A percentile compares a stretch with the other conserved stretches of the same genome.
These are phyloP conservation scores for Drosophila demipolita DNA, from an alignment of 2,888 invertebrate species.

Conservation along the genomic window DNA sequence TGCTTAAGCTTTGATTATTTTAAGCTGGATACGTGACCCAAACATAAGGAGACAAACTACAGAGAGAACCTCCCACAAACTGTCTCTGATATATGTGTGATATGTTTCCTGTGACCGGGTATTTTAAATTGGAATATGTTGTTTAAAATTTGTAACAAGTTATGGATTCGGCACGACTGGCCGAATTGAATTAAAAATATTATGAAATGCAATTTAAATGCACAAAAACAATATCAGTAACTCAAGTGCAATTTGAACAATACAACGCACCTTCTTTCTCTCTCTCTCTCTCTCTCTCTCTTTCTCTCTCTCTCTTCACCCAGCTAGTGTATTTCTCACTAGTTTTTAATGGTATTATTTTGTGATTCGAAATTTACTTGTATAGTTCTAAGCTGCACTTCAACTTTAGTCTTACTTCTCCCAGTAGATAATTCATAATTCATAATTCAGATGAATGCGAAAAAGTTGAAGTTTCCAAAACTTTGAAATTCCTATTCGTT, in stretches of 20 bases:
- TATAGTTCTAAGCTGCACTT: slow-evolving; percentile 55
- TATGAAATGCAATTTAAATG: slow-evolving; percentile 56
- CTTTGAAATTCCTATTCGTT: neutral
- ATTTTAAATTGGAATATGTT: slow-evolving; percentile 39
- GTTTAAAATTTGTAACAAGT: slow-evolving; percentile 37
- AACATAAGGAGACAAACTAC: neutral
- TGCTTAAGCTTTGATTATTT: slow-evolving; percentile 37
- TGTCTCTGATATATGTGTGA: neutral
- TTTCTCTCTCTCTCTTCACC: neutral
- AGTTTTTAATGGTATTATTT: slow-evolving; percentile 4
- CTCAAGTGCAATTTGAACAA: slow-evolving; percentile 58
- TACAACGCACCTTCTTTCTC: neutral
- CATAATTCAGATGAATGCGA: slow-evolving; percentile 23
- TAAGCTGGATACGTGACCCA: slow-evolving; percentile 27
- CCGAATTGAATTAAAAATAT: slow-evolving; percentile 71
- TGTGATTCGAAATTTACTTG: slow-evolving; percentile 51
- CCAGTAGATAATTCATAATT: slow-evolving; percentile 18
- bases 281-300: neutral
- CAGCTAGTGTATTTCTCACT: slow-evolving; percentile 1
- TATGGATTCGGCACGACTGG: slow-evolving; percentile 43
- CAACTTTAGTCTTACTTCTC: slow-evolving; percentile 27
- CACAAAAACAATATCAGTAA: slow-evolving; percentile 20
- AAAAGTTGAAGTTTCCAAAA: slow-evolving; percentile 20
- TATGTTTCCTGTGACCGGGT: slow-evolving; percentile 1
- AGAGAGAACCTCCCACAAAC: neutral